Percentiles rank a stretch among this genome's conserved stretches.
phyloP scores from a whole-genome alignment of 2,113 vertebrate genomes.

The Sinocyclocheilus anshuiensis region DNA sequence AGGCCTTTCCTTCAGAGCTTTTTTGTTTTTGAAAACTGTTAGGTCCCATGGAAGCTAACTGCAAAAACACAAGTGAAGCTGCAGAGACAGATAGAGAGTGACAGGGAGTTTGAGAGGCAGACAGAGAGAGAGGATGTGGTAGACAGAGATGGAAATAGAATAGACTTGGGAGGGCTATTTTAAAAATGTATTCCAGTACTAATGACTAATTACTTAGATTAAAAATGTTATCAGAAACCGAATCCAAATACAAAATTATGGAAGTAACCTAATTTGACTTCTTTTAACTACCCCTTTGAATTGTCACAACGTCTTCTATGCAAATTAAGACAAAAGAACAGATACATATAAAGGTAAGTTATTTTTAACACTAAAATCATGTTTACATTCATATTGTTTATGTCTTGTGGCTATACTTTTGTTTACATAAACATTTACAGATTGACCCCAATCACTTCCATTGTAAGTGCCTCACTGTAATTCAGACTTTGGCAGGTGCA shows the following conservation, averaged over 20 bases:
- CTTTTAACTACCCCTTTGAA: not conserved
- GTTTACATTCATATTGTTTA: not conserved
- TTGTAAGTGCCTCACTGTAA: too few species aligned
- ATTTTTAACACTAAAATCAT: not conserved
- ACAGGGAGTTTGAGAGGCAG: conserved; percentile 29
- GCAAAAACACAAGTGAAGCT: not conserved
- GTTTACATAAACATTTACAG: not conserved
- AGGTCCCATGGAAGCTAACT: conserved; percentile 20
- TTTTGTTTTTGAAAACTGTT: conserved; percentile 26
- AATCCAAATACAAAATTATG: not conserved
- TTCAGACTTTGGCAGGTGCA: too few species aligned
- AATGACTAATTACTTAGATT: not conserved
- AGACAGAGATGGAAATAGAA: conserved; percentile 20
- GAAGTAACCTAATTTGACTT: not conserved
- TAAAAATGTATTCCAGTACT: not conserved
- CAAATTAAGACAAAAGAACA: not conserved
- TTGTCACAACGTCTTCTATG: not conserved
- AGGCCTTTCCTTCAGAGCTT: conserved; percentile 23
- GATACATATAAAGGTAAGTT: not conserved
- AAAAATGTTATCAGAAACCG: not conserved
- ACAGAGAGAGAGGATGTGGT: not conserved
- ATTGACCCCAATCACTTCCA: too few species aligned
- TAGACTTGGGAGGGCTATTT: not conserved
- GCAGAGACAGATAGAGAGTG: conserved; percentile 27
- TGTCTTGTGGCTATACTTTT: not conserved